Base-by-base conservation (phyloP, 2,113 vertebrate genomes). In the Pomatostomus ruficeps region DNA sequence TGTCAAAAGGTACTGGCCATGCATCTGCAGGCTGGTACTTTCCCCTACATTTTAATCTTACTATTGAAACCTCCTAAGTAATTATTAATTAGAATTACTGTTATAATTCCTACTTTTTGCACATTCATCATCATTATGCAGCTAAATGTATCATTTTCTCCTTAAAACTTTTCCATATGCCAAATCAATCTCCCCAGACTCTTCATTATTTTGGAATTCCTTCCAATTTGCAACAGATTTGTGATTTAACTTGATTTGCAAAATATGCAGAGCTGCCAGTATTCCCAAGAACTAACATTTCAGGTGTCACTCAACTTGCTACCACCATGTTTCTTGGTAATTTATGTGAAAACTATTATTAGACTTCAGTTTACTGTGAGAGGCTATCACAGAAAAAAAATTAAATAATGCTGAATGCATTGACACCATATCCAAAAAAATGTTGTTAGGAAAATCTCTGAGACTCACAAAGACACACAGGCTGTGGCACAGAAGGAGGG, bases 141-240 rank as follows among this genome's bases (percentile, higher is more conserved):
- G 73, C n/a, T 82, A 85, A 93, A 78, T 57, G 48, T 54, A 42
- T 61, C 16, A 26, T 68, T 85, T 91, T 82, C 73, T 72, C 54
- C 62, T 79, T 52, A 93, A 95, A 90, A 79, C 48, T 88, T 91
- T 75, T 68, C 80, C 31, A 46, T 67, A 88, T 70, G 70, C 66
- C 91, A 95, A 96, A 58, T 79, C 73, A 73, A 49, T 92, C 58
- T 92, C 78, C 48, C 48, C 25, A 93, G 52, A 81, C 59, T 57
- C 62, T 77, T 77, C 82, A 94, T 92, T 91, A 82, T 89, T 96
- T 93, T 83, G 82, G 72, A 95, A 94, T 93, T 70, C n/a, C 38
- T 82, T 95, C 85, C 54, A 80, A 75, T 87, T 91, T 93, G 68
- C 40, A 85, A 88, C 52, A 85, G 80, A 91, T 93, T 95, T 89